Base-by-base conservation (phyloP, 1,140 invertebrate genomes). In the Mizuhopecten yessoensis region DNA sequence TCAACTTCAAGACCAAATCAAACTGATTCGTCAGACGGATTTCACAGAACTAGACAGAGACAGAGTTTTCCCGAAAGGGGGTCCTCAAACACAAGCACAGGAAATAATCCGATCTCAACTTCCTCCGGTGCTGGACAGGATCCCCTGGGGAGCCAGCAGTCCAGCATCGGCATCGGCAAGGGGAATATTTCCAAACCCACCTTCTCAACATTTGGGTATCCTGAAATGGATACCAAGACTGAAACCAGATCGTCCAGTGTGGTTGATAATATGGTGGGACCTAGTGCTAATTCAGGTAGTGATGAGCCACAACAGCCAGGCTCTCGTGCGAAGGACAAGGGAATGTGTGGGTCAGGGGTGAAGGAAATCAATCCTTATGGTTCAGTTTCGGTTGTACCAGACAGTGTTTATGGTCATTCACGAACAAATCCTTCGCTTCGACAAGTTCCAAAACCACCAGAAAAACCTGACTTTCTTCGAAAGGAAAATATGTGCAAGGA, bases 31-130 rank as follows among this genome's bases (percentile, higher is more conserved):
- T 75, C 57, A n/a, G 57, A 75, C n/a, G 57, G 57, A 29, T 75
- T 75, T 75, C 57, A 75, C 23, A 75, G 57, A 75, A 75, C 57
- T 5, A n/a, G 57, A 29, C 57, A 75, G 49, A 57, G 90, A 33
- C 90, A 94, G 36, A 90, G 90, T 94, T 95, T 95, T 92, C 89
- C 91, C 86, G 94, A 94, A 94, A 93, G 95, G 94, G 94, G 94
- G 93, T 94, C 94, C 93, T 92, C 89, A 92, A 92, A 92, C 86
- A 91, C 57, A 91, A 90, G 90, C 86, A 90, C 87, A 87, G 90
- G 87, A 49, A 91, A 57, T 90, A 90, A 86, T 86, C 75, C 87
- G 49, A 89, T 89, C 90, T 91, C 90, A 34, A 90, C 86, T 89
- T 90, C 89, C 42, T 90, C 92, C 89, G 88, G 92, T 90, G 91